These are phyloP conservation scores for Hemibagrus wyckioides DNA, from an alignment of 2,113 vertebrate genomes.

Conservation along the genomic window DNA sequence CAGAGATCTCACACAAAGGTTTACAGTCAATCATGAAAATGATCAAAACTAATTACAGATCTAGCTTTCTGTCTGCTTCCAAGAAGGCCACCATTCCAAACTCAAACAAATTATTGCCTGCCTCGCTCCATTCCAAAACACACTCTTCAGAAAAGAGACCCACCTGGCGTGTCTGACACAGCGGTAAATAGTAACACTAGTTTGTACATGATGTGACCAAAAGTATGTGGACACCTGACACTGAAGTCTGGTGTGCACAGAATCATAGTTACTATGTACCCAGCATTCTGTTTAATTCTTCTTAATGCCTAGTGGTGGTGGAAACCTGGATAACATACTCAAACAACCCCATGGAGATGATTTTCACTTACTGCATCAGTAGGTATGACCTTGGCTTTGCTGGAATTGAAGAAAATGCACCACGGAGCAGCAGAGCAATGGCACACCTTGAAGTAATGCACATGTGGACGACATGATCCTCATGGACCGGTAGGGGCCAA, in stretches of 20 bases:
- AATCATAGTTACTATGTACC: background rate
- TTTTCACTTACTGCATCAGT: too few relatives aligned
- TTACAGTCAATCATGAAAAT: background rate
- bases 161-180: background rate
- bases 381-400: background rate
- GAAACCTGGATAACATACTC: background rate
- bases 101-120: background rate
- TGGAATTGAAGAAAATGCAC: background rate
- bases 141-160: constrained; percentile 1
- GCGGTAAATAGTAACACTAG: background rate
- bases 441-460: background rate
- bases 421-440: background rate
- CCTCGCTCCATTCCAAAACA: background rate
- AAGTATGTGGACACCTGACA: background rate
- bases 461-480: background rate
- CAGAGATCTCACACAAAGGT: background rate
- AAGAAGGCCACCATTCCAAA: background rate
- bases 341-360: background rate
- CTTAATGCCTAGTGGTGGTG: background rate
- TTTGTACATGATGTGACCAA: background rate
- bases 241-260: background rate
- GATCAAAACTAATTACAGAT: background rate
- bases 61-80: background rate
- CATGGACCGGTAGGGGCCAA: background rate
- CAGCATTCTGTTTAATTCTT: background rate